Evolutionary conservation across 2,888 invertebrate species (phyloP).

Genomic region (Bombylius major): DNA sequence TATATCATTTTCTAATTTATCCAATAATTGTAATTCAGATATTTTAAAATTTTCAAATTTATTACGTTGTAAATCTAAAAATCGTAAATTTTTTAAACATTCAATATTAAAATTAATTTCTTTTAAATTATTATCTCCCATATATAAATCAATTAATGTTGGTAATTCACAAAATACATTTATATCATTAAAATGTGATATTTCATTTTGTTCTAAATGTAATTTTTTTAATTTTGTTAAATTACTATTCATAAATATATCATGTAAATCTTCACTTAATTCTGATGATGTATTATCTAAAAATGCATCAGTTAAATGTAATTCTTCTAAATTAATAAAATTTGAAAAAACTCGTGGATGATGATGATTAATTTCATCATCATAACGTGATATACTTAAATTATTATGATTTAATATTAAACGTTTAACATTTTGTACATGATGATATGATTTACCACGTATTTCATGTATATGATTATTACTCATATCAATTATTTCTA

Average conservation of each 20-base stretch:
- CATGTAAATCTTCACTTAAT: constrained; percentile 52
- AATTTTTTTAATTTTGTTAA: constrained; percentile 52
- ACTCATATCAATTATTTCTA: constrained; percentile 59
- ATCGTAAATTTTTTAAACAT: constrained; percentile 51
- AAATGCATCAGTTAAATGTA: constrained; percentile 63
- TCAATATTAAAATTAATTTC: constrained; percentile 51
- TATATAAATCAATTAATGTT: constrained; percentile 50
- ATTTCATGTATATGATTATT: constrained; percentile 58
- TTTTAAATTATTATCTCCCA: constrained; percentile 51
- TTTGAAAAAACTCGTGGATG: constrained; percentile 59
- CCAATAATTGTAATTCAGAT: constrained; percentile 44
- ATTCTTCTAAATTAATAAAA: constrained; percentile 51
- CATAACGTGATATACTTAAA: constrained; percentile 44
- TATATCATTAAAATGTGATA: constrained; percentile 48
- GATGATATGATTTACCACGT: constrained; percentile 61
- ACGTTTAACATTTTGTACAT: constrained; percentile 52
- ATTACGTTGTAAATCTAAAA: constrained; percentile 56
- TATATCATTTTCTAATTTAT: constrained; percentile 38
- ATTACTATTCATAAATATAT: constrained; percentile 57
- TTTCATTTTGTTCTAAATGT: constrained; percentile 65
- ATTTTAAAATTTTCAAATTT: constrained; percentile 45
- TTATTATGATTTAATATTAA: constrained; percentile 61
- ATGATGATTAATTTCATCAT: constrained; percentile 44
- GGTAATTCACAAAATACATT: constrained; percentile 59
- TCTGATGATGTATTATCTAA: constrained; percentile 48